Base-by-base conservation (phyloP, 2,113 vertebrate genomes). In the Antennarius striatus region DNA sequence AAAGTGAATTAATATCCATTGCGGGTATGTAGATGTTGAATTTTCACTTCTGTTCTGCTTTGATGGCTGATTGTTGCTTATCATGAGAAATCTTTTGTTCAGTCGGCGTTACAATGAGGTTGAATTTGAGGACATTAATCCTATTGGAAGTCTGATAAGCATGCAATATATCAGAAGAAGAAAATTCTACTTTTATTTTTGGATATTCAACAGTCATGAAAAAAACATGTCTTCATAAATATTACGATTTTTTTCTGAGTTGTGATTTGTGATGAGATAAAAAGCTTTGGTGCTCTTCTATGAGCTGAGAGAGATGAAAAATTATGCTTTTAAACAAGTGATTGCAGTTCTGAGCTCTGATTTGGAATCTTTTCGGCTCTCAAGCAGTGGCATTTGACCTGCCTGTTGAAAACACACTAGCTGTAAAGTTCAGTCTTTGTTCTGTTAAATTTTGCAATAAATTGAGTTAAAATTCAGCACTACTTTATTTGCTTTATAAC, bases 1-100 rank as follows among this genome's bases (percentile, higher is more conserved):
- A 72, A 86, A 73, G 79, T 80, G 87, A 88, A 90, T 90, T 87
- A 91, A 89, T 87, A 85, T 75, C 84, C 68, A 55, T 74, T 56
- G 70, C 56, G 8, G 56, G 78, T 64, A 73, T 71, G 56, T 58
- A 68, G 66, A 60, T 50, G 74, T 63, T 83, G 81, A 81, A 87
- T 89, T 88, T 86, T 75, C 81, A 88, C 89, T 72, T 71, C 61
- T 68, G 79, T 55, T 75, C 51, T 42, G 39, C 61, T 79, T 58
- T 73, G 63, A 73, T 73, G 56, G 13, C 56, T 71, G 12, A 10
- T 28, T 77, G 56, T 79, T 73, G 45, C 71, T 77, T 64, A 72
- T 73, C 46, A 49, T 32, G 22, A 60, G 13, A 39, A 36, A 63
- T 15, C 45, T 49, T 63, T 10, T 50, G 11, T 76, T 72, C 46